A percentile compares a stretch with the other conserved stretches of the same genome.
Conservation (phyloP, 2,888 invertebrate species). For the Aphidius colemani region DNA sequence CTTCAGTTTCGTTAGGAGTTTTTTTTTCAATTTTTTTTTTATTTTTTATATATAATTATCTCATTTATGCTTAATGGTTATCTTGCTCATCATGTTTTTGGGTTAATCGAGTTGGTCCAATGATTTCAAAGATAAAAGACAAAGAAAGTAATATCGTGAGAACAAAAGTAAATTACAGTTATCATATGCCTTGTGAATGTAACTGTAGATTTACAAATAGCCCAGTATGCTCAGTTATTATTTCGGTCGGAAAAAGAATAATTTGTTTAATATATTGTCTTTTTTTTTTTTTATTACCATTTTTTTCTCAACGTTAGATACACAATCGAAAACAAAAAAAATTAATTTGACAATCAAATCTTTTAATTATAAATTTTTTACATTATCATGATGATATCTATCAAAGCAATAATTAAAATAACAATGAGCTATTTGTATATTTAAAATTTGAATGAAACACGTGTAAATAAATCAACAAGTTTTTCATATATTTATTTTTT, state of each 20-base stretch:
- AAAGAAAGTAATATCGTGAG: constrained; percentile 30
- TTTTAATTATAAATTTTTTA: no score
- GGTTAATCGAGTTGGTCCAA: constrained; percentile 31
- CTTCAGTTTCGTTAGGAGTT: not conserved
- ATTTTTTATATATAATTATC: not conserved
- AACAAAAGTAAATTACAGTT: constrained; percentile 37
- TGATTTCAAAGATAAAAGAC: constrained; percentile 12
- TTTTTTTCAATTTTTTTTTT: not conserved
- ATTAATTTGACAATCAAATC: no score
- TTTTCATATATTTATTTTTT: no score
- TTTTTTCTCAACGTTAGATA: no score
- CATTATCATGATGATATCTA: no score
- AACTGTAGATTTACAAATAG: constrained; percentile 38
- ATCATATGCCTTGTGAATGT: constrained; percentile 29
- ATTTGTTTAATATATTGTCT: constrained; percentile 2
- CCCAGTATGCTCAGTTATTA: constrained; percentile 16
- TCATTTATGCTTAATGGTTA: constrained; percentile 16
- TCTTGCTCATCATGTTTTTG: constrained; percentile 29
- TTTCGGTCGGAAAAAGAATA: constrained; percentile 22
- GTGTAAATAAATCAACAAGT: no score
- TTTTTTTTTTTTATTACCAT: constrained; percentile 8
- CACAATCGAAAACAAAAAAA: no score
- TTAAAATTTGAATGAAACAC: no score
- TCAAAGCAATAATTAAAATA: no score
- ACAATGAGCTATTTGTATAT: no score